Evolutionary conservation across 2,888 invertebrate species (phyloP).

Genomic region (Sinelater perroti): DNA sequence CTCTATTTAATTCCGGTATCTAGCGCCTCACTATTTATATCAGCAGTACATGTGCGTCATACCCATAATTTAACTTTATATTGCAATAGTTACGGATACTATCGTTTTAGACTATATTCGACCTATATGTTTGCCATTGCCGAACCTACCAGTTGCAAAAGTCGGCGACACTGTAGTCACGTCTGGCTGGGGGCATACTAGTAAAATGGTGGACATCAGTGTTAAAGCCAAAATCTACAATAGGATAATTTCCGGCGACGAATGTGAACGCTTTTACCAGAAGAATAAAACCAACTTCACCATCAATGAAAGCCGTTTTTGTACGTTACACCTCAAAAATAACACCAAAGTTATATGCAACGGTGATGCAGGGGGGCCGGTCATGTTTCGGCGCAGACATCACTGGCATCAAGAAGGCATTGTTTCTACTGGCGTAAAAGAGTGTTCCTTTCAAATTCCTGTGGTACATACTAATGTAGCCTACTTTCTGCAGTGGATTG

Average conservation of each 20-base stretch:
- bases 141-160: not conserved
- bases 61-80: no score
- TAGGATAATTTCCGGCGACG: conserved; percentile 1
- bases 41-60: no score
- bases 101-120: conserved; percentile 21
- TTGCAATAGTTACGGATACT: no score
- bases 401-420: conserved; percentile 20
- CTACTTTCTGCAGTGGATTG: conserved; percentile 18
- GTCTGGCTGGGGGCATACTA: conserved; percentile 10
- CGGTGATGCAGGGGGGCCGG: conserved; percentile 23
- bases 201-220: not conserved
- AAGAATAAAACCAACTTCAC: no score
- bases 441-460: not conserved
- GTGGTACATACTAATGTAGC: not conserved
- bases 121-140: conserved; percentile 19
- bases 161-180: not conserved
- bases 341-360: not conserved
- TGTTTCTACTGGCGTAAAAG: not conserved
- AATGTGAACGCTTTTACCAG: not conserved
- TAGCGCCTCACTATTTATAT: no score
- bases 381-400: conserved; percentile 4
- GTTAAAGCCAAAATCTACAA: conserved; percentile 5
- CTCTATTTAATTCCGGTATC: no score
- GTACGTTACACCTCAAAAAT: conserved; percentile 1
- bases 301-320: not conserved